Percentiles rank a stretch among this genome's conserved stretches.
Evolutionary conservation across 2,797 vertebrate species (phyloP).

Genomic region (Notoglanidium macrostoma): DNA sequence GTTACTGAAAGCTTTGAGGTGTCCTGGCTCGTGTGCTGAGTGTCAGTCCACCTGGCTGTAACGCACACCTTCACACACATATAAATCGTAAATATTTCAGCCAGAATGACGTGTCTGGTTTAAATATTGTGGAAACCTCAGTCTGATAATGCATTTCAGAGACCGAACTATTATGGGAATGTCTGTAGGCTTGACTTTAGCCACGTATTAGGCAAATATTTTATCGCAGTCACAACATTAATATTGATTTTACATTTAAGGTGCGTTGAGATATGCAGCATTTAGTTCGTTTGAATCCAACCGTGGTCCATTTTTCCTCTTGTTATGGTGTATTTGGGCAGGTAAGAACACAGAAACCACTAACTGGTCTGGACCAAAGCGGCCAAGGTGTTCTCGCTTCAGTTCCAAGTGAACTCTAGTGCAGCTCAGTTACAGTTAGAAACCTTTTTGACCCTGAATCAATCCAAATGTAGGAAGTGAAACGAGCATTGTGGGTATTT

Average conservation of each 20-base stretch:
- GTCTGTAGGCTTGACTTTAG: neutral
- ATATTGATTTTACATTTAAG: neutral
- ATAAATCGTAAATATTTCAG: neutral
- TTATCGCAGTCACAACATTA: neutral
- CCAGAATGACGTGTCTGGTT: neutral
- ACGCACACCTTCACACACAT: neutral
- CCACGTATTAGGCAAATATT: neutral
- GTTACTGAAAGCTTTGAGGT: slow-evolving; percentile 20
- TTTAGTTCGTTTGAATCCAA: neutral
- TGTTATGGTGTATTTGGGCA: neutral
- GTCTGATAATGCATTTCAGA: neutral
- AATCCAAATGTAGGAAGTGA: neutral
- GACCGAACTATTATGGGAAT: neutral
- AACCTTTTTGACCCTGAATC: neutral
- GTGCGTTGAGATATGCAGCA: neutral
- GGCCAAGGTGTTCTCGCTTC: neutral
- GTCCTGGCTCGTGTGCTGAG: neutral
- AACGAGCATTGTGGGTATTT: neutral
- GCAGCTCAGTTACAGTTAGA: neutral
- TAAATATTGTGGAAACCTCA: neutral
- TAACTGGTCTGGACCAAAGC: neutral
- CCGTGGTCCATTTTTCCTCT: neutral
- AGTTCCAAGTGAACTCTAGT: neutral
- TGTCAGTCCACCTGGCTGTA: neutral
- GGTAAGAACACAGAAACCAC: neutral